Conservation (phyloP, 2,113 vertebrate genomes). For the Limnothrissa miodon region DNA sequence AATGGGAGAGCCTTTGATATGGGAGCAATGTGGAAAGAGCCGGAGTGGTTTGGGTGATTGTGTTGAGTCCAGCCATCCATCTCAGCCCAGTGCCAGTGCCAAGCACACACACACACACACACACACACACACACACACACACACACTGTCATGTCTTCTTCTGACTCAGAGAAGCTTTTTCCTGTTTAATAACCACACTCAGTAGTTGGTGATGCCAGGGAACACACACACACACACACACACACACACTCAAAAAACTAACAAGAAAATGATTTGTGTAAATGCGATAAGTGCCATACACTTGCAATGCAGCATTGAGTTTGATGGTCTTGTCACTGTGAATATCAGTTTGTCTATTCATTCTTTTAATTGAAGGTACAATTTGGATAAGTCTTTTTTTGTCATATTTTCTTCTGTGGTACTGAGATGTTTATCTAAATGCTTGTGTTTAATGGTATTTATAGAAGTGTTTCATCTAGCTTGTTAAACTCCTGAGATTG, state of each 20-base stretch:
- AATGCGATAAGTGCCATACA: conserved; percentile 8
- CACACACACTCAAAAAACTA: not conserved
- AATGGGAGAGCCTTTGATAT: not conserved
- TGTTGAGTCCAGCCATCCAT: not conserved
- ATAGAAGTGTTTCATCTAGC: not conserved
- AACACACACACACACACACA: conserved; percentile 2
- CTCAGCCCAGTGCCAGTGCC: not conserved
- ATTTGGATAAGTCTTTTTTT: conserved; percentile 4
- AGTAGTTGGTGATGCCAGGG: not conserved
- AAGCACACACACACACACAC: not conserved
- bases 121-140: not conserved
- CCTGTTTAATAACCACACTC: not conserved
- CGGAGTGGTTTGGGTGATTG: not conserved
- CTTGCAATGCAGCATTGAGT: not conserved
- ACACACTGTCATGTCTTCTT: not conserved
- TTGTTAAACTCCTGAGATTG: not conserved
- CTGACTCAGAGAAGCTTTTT: not conserved
- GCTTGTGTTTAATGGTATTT: not conserved
- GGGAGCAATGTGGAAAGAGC: not conserved
- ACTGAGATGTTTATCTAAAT: conserved; percentile 8
- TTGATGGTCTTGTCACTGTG: conserved; percentile 14
- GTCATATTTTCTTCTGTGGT: not conserved
- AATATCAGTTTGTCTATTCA: conserved; percentile 1
- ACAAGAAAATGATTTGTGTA: not conserved
- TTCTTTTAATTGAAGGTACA: conserved; percentile 3